Conservation (phyloP, 2,888 invertebrate species). For the Bunonema sp. region DNA sequence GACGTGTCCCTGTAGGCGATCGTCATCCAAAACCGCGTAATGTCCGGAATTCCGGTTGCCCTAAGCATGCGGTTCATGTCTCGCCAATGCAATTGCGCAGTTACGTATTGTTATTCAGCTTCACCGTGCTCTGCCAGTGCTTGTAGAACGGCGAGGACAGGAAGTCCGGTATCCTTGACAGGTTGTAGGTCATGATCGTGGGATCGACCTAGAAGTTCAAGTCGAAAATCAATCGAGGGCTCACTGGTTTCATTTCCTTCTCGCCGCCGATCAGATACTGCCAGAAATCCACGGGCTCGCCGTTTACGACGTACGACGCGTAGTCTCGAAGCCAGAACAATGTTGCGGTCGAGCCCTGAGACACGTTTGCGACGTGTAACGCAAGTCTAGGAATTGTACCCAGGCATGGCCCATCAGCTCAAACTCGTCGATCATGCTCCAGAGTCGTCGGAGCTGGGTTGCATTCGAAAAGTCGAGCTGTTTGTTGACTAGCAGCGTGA, state of each 20-base stretch:
- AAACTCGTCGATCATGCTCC: conserved; percentile 30
- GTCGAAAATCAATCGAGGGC: no score
- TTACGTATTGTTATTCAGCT: conserved; percentile 4
- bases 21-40: conserved; percentile 29
- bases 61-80: no score
- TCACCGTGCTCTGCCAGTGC: conserved; percentile 32
- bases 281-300: conserved; percentile 8
- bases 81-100: neutral
- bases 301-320: conserved; percentile 17
- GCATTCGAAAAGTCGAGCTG: conserved; percentile 23
- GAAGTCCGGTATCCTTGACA: conserved; percentile 24
- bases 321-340: conserved; percentile 39
- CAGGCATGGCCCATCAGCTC: conserved; percentile 25
- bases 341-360: conserved; percentile 14
- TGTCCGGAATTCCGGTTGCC: no score
- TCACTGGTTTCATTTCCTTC: conserved; percentile 2
- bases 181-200: conserved; percentile 14
- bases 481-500: conserved; percentile 30
- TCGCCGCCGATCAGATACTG: conserved; percentile 5
- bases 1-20: conserved; percentile 34
- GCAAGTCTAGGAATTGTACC: no score
- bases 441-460: conserved; percentile 16
- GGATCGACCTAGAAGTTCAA: no score
- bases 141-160: conserved; percentile 33
- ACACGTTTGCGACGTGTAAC: no score